Evolutionary conservation across 2,113 vertebrate genomes (phyloP).

Genomic region (Symphodus melops): DNA sequence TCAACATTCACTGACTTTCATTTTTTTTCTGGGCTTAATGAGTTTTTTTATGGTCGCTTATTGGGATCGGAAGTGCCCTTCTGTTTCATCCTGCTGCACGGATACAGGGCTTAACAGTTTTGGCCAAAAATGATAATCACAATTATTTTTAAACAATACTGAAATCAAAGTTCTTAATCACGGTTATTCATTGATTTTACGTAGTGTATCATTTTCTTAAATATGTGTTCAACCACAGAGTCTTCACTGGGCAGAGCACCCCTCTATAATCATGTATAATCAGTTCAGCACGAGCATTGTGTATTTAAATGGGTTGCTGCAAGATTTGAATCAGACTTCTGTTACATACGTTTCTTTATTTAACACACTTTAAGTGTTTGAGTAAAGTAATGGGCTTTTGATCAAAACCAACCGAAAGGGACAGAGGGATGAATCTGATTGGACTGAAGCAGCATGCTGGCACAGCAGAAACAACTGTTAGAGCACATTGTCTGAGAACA

Average conservation of each 20-base stretch:
- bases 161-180: no score
- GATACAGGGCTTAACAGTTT: neutral
- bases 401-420: slow-evolving; percentile 49
- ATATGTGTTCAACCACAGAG: no score
- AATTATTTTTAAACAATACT: no score
- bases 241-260: no score
- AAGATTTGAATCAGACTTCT: slow-evolving; percentile 26
- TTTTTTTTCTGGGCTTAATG: slow-evolving; percentile 34
- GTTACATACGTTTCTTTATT: slow-evolving; percentile 20
- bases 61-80: slow-evolving; percentile 15
- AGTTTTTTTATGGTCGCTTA: slow-evolving; percentile 49
- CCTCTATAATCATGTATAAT: no score
- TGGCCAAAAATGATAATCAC: no score
- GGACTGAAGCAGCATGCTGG: slow-evolving; percentile 23
- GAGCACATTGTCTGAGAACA: slow-evolving; percentile 35
- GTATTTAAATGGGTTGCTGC: neutral
- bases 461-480: slow-evolving; percentile 46
- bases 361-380: slow-evolving; percentile 14
- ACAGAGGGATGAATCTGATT: slow-evolving; percentile 6
- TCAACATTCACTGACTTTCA: slow-evolving; percentile 10
- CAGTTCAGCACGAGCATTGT: neutral
- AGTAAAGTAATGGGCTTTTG: slow-evolving; percentile 33
- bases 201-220: no score
- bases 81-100: slow-evolving; percentile 28
- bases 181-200: no score